Conservation (phyloP, 2,888 invertebrate species). For the Ophion ventricosus region DNA sequence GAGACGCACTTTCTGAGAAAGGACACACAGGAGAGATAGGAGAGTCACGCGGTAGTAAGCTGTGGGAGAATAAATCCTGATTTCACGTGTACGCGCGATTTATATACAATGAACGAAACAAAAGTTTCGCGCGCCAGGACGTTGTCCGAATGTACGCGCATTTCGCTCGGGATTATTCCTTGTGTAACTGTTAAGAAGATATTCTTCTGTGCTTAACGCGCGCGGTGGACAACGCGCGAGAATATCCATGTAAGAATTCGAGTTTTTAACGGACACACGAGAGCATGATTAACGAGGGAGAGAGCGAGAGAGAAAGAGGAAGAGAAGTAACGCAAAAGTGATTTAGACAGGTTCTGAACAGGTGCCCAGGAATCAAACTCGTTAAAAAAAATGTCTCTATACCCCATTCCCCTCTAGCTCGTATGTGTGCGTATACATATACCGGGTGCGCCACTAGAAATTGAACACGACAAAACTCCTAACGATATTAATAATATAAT, state of each 20-base stretch:
- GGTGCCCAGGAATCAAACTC: slow-evolving; percentile 56
- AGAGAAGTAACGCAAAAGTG: slow-evolving; percentile 18
- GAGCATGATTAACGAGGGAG: slow-evolving; percentile 67
- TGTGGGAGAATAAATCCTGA: slow-evolving; percentile 60
- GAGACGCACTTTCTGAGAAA: slow-evolving; percentile 50
- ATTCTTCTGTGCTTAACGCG: slow-evolving; percentile 24
- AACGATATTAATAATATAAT: too few relatives aligned
- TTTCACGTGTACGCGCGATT: slow-evolving; percentile 59
- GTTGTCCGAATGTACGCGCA: not conserved
- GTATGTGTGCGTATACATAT: not conserved
- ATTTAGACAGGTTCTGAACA: slow-evolving; percentile 52
- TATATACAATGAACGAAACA: slow-evolving; percentile 56
- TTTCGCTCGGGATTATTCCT: slow-evolving; percentile 46
- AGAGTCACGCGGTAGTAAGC: slow-evolving; percentile 18
- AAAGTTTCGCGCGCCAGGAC: slow-evolving; percentile 19
- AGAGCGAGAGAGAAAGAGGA: not conserved
- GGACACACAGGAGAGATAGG: slow-evolving; percentile 6
- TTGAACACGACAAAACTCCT: not conserved
- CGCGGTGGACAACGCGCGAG: not conserved
- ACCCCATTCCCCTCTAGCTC: not conserved
- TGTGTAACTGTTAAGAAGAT: slow-evolving; percentile 42
- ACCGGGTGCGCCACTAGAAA: too few relatives aligned
- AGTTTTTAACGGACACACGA: slow-evolving; percentile 30
- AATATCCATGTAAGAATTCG: slow-evolving; percentile 17
- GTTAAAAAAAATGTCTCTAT: slow-evolving; percentile 25